These are phyloP conservation scores for Reinhardtius hippoglossoides DNA, from an alignment of 2,113 vertebrate species.

Conservation along the genomic window DNA sequence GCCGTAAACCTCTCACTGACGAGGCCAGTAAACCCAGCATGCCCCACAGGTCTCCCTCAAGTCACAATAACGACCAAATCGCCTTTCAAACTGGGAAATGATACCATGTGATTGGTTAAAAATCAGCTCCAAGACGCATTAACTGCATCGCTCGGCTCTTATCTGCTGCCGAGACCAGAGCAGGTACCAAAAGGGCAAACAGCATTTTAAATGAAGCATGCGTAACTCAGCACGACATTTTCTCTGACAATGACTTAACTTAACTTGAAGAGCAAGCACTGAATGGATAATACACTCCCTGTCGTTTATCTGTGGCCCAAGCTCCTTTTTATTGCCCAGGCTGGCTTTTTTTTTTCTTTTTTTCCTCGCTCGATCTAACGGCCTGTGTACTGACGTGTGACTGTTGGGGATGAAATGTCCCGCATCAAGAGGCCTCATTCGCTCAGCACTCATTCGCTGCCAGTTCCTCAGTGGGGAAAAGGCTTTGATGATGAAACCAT, in stretches of 20 bases:
- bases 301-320: conserved; percentile 3
- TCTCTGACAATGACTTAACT: conserved; percentile 44
- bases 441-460: conserved; percentile 44
- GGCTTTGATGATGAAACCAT: conserved; percentile 79
- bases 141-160: conserved; percentile 21
- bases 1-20: conserved; percentile 24
- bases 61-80: conserved; percentile 18
- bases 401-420: conserved; percentile 38
- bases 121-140: conserved; percentile 31
- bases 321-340: conserved; percentile 9
- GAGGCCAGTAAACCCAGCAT: conserved; percentile 29
- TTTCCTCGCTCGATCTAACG: not conserved
- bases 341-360: not conserved
- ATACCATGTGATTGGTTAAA: conserved; percentile 38
- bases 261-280: conserved; percentile 14
- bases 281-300: conserved; percentile 36
- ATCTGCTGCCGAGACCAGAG: conserved; percentile 39
- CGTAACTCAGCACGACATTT: conserved; percentile 58
- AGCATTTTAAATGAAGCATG: conserved; percentile 57
- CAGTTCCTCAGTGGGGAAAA: conserved; percentile 35
- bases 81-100: conserved; percentile 40
- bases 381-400: conserved; percentile 20
- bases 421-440: conserved; percentile 40
- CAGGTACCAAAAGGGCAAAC: conserved; percentile 53
- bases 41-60: conserved; percentile 32